A percentile compares a stretch with the other conserved stretches of the same genome.
Evolutionary conservation across 2,888 invertebrate genomes (phyloP).

Genomic region (Tromatobia lineatoria): DNA sequence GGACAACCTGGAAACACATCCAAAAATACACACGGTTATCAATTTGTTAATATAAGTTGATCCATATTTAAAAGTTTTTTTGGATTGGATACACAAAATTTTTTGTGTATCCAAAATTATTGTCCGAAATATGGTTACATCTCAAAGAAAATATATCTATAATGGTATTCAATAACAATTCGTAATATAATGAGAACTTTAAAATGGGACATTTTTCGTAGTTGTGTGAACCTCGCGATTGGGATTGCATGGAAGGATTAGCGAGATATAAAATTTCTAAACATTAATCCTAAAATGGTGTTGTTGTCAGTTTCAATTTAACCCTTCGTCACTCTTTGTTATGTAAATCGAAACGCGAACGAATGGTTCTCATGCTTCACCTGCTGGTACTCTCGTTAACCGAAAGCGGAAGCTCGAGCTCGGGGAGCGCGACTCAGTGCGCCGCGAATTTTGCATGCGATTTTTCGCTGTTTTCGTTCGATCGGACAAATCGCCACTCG

Average conservation of each 20-base stretch:
- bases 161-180: no score
- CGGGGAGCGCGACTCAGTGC: not conserved
- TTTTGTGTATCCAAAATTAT: no score
- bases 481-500: conserved; percentile 28
- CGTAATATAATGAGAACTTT: no score
- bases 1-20: conserved; percentile 75
- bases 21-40: not conserved
- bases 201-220: no score
- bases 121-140: no score
- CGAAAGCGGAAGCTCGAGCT: conserved; percentile 4
- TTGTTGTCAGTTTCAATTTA: conserved; percentile 29
- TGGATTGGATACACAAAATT: no score
- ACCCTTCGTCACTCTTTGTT: conserved; percentile 25
- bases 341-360: conserved; percentile 5
- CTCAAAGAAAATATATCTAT: not conserved
- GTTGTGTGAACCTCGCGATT: not conserved
- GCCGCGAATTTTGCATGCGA: not conserved
- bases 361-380: conserved; percentile 9
- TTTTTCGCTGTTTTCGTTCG: conserved; percentile 19
- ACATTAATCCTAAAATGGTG: not conserved
- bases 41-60: not conserved
- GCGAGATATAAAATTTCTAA: not conserved
- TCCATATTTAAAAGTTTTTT: no score
- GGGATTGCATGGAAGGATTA: not conserved
- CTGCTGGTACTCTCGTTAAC: conserved; percentile 14